Base-by-base conservation (phyloP, 2,797 vertebrate genomes). In the Paedocypris micromegethes region DNA sequence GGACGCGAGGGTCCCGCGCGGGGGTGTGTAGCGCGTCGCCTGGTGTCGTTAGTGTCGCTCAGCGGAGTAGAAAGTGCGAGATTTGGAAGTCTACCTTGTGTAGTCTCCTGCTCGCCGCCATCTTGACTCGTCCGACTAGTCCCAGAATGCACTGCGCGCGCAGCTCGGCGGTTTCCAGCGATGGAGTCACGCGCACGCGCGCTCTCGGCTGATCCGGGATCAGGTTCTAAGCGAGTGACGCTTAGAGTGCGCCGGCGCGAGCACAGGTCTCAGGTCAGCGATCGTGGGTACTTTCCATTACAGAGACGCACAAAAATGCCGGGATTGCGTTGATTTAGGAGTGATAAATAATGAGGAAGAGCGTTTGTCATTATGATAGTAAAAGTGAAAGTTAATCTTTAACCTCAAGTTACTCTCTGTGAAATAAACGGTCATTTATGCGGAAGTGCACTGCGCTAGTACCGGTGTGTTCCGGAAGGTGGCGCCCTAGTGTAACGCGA, bases 61-160 rank as follows among this genome's bases (percentile, higher is more conserved):
- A 44, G 9, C n/a, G 49, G 47, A 8, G 2, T 62, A 52, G 62
- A 76, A 80, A 77, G 66, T 79, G 75, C 58, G 53, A 69, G 51
- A 77, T 79, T 72, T 74, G 58, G 60, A 82, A 79, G 81, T 83
- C 86, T 90, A 91, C 86, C 86, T 90, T 90, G 78, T 78, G 76
- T 77, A 90, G 86, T 82, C 88, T 86, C 81, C 87, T 90, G 86
- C 88, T 91, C 88, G 89, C 90, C 86, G 90, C 87, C 90, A 91
- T 91, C 89, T 89, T 90, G 86, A 87, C 87, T 86, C 80, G 82
- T 78, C 80, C 85, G 79, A 85, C 78, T 84, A 64, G 75, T 87
- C 85, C 89, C 90, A 90, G 83, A 86, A 86, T 88, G 50, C 90
- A 88, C 81, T 43, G 86, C 85, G 87, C 76, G 50, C 9, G 63